These are phyloP conservation scores for Parasteatoda tepidariorum DNA, from an alignment of 1,140 invertebrate genomes.

Conservation along the genomic window DNA sequence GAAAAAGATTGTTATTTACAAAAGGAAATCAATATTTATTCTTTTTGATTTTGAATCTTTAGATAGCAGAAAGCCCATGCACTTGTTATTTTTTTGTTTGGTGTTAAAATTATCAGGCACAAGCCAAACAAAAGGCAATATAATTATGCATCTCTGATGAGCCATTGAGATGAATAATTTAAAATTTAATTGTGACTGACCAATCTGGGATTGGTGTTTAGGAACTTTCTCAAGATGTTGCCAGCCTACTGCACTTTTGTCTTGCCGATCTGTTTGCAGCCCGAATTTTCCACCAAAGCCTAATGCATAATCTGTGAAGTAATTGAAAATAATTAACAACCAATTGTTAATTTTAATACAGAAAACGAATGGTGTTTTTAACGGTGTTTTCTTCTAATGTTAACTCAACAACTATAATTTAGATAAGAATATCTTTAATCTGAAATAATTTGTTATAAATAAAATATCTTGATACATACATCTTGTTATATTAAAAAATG, in stretches of 20 bases:
- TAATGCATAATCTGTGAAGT: constrained; percentile 78
- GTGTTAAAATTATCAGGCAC: constrained; percentile 25
- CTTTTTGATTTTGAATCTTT: not conserved
- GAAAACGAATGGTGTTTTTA: too few species aligned
- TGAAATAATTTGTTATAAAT: too few species aligned
- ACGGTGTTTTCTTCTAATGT: too few species aligned
- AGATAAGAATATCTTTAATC: too few species aligned
- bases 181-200: constrained; percentile 32
- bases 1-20: not conserved
- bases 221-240: constrained; percentile 54
- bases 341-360: too few species aligned
- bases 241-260: constrained; percentile 68
- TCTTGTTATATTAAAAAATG: too few species aligned
- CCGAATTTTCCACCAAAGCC: constrained; percentile 95
- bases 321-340: constrained; percentile 37
- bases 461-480: too few species aligned
- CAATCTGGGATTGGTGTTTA: constrained; percentile 55
- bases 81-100: constrained; percentile 14
- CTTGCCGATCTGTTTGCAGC: constrained; percentile 84
- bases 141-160: constrained; percentile 13
- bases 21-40: not conserved
- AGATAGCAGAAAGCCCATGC: constrained; percentile 38
- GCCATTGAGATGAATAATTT: not conserved
- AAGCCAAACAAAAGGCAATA: constrained; percentile 44
- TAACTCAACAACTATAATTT: too few species aligned